Conservation (phyloP, 1,140 invertebrate species). For the Tyrophagus putrescentiae region DNA sequence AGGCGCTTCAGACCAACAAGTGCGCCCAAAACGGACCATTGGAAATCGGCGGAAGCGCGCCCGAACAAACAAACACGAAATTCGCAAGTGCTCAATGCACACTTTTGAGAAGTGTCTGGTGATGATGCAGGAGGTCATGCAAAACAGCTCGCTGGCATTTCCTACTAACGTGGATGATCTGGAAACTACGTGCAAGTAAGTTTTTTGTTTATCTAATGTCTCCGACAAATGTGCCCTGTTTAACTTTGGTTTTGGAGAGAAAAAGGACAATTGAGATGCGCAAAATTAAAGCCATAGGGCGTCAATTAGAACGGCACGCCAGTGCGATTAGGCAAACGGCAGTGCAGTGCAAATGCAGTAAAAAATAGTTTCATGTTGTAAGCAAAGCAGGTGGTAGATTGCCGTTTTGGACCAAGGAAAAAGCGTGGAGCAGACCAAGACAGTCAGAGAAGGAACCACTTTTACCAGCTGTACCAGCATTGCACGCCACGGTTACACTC, state of each 20-base stretch:
- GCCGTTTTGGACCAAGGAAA: too few species aligned
- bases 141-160: conserved; percentile 24
- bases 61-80: neutral
- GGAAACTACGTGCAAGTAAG: conserved; percentile 23
- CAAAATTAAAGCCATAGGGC: neutral
- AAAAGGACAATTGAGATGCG: neutral
- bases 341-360: too few species aligned
- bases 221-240: neutral
- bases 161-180: conserved; percentile 23
- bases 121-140: conserved; percentile 22
- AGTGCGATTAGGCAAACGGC: too few species aligned
- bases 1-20: too few species aligned
- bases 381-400: too few species aligned
- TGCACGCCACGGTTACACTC: too few species aligned
- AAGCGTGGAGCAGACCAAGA: too few species aligned
- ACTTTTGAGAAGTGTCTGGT: conserved; percentile 21
- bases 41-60: neutral
- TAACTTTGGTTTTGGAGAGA: neutral
- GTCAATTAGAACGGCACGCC: neutral
- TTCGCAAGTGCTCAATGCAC: neutral
- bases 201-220: neutral
- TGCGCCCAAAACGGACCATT: neutral
- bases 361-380: too few species aligned
- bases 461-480: too few species aligned
- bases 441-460: too few species aligned